Evolutionary conservation across 1,140 invertebrate genomes (phyloP), one percentile per base, ranked within the genome.

Genomic region (Aporrectodea caliginosa): DNA sequence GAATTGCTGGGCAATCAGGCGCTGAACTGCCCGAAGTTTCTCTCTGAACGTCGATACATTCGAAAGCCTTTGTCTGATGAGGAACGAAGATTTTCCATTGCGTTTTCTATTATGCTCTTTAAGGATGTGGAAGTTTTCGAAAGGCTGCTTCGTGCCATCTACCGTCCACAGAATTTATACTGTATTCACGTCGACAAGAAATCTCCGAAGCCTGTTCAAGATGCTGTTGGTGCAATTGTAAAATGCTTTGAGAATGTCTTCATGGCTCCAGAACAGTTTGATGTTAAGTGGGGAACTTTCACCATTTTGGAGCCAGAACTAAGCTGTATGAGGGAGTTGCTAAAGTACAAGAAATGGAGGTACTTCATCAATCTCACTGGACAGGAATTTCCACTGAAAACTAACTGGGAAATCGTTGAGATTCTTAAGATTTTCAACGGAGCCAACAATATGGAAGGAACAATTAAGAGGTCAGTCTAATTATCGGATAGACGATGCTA

Each of bases 211-310:
- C 1, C 73, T 27, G 81, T 82, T 79, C 31, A 32, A 35, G 1
- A 70, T 16, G 79, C 73, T 35, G 35, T 75, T 32, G n/a, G 27
- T 2, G 31, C 58, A 27, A 75, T 80, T 35, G 71, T 34, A 76
- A 68, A 78, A 16, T 82, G 81, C 76, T 82, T 80, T 69, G 70
- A 81, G 0, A 87, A 87, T 80, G 58, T 82, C 32, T 80, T 82
- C 68, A 16, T 80, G 0, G 29, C 68, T 58, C 43, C 27, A 0
- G 34, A n/a, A 31, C 58, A 29, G 1, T 69, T 29, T 69, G 58
- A 70, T 69, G 76, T 78, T 12, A 22, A 69, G 16, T 78, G 69
- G 43, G 76, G 35, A 69, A 78, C 76, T 12, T 69, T 78, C 14
- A 29, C 58, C 27, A 33, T 69, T n/a, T 70, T 78, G 34, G 1